phyloP scores from a whole-genome alignment of 2,797 vertebrate species.

The Lophotriccus pileatus region DNA sequence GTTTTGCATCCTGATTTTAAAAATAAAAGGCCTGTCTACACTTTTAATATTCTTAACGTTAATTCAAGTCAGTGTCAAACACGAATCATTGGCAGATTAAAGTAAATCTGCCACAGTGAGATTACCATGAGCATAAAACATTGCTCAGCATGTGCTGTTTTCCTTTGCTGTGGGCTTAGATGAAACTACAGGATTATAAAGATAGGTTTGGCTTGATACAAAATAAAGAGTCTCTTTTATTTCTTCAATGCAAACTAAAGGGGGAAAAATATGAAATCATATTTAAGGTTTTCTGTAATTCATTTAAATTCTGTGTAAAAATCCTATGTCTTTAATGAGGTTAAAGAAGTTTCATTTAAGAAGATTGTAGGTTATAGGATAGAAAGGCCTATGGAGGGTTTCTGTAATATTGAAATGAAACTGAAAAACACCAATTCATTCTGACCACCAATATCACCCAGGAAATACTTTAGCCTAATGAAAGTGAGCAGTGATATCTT shows the following conservation, averaged over 20 bases:
- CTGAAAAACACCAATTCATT: neutral
- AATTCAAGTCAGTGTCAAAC: constrained; percentile 33
- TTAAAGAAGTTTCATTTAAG: neutral
- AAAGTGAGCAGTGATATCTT: neutral
- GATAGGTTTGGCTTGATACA: neutral
- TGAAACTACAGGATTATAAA: neutral
- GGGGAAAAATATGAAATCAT: neutral
- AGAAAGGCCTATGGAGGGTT: neutral
- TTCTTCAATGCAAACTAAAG: neutral
- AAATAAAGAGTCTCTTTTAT: neutral
- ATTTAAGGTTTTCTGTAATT: neutral
- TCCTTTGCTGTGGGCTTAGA: constrained; percentile 6
- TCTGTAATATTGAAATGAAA: neutral
- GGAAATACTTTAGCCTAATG: neutral
- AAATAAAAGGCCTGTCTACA: neutral
- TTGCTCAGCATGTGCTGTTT: neutral
- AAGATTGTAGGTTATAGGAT: neutral
- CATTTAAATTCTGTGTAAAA: neutral
- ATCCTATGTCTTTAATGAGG: neutral
- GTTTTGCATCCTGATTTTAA: neutral
- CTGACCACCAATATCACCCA: neutral
- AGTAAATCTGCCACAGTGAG: constrained; percentile 27
- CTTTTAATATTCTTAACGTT: constrained; percentile 32
- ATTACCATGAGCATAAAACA: neutral
- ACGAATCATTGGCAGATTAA: constrained; percentile 32